Percentiles rank a stretch among this genome's conserved stretches.
phyloP scores from a whole-genome alignment of 2,797 vertebrate genomes.

The Halcyon chelicuti region DNA sequence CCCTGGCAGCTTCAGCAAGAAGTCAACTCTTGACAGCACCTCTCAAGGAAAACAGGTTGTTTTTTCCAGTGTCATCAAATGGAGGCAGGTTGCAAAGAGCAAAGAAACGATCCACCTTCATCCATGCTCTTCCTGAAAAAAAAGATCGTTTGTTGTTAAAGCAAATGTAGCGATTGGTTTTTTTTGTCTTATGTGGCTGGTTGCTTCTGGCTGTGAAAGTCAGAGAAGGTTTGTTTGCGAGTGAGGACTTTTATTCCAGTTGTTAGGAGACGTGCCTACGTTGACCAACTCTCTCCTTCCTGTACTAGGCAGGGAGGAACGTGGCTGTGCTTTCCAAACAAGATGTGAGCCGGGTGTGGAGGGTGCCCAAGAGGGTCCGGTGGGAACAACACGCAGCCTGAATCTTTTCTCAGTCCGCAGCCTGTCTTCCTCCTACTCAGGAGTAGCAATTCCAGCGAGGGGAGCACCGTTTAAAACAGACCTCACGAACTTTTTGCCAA shows the following conservation, averaged over 20 bases:
- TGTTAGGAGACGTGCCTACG: not conserved
- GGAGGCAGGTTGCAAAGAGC: not conserved
- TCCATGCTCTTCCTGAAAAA: not conserved
- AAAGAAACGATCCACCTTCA: not conserved
- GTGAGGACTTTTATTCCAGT: not conserved
- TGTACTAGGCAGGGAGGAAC: not conserved
- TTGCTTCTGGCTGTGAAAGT: not conserved
- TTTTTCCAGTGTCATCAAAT: not conserved
- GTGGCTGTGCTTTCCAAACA: not conserved
- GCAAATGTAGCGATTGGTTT: not conserved
- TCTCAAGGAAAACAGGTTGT: not conserved
- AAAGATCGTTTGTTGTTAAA: not conserved
- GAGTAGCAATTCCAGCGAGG: not conserved
- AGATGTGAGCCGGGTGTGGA: not conserved
- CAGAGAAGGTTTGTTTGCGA: not conserved
- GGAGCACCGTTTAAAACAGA: not conserved
- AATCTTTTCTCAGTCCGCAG: not conserved
- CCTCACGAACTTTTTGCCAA: not conserved
- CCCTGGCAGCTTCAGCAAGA: not conserved
- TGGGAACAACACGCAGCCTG: accelerated
- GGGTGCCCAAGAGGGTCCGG: not conserved
- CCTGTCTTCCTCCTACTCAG: not conserved
- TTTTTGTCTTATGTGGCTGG: not conserved
- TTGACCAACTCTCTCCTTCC: not conserved
- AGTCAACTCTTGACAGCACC: not conserved